Percentiles rank a stretch among this genome's conserved stretches.
Conservation (phyloP, 2,797 vertebrate species). For the Etheostoma nigrum region DNA sequence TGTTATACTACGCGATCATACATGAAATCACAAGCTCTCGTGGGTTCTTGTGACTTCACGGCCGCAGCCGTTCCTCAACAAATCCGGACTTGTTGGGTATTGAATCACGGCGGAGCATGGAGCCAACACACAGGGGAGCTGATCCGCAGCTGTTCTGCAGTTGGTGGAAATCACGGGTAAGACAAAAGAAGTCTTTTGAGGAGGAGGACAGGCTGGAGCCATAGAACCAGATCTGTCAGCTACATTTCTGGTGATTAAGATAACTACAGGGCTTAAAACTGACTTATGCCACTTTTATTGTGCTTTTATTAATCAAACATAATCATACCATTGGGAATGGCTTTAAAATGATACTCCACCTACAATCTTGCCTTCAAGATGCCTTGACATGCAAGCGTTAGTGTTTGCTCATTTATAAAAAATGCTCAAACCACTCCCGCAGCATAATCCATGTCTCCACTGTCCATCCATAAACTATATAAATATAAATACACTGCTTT, state of each 20-base stretch:
- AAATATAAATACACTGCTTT: too few relatives aligned
- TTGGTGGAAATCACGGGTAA: background rate
- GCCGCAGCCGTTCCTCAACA: too few relatives aligned
- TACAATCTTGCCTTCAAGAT: background rate
- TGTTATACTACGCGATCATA: too few relatives aligned
- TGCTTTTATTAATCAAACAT: background rate
- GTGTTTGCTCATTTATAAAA: background rate
- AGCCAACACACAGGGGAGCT: too few relatives aligned
- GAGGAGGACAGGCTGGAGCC: background rate
- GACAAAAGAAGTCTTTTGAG: background rate
- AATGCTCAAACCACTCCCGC: background rate
- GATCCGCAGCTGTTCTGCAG: too few relatives aligned
- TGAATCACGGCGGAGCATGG: too few relatives aligned
- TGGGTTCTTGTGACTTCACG: too few relatives aligned
- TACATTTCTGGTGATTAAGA: background rate
- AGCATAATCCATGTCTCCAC: too few relatives aligned
- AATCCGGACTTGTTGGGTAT: too few relatives aligned
- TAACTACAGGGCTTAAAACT: conserved; percentile 10
- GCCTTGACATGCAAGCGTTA: too few relatives aligned
- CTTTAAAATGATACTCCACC: background rate
- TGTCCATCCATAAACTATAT: too few relatives aligned
- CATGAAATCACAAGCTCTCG: too few relatives aligned
- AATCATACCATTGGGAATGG: background rate
- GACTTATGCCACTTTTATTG: background rate
- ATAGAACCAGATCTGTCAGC: conserved; percentile 16